phyloP scores from a whole-genome alignment of 2,888 invertebrate species.

The Mythimna pallens region DNA sequence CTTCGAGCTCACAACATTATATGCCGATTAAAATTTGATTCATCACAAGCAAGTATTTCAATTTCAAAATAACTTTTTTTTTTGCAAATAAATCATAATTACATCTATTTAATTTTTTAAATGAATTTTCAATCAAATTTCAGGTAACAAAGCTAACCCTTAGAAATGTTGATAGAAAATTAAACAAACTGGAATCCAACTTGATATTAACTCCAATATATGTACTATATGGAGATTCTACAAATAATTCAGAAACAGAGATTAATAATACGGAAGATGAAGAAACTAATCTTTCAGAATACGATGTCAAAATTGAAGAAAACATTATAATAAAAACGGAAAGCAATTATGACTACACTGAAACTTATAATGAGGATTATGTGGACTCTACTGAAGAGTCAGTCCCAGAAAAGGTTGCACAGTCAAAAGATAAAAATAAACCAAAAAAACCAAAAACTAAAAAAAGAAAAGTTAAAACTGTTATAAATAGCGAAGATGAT shows the following conservation, averaged over 20 bases:
- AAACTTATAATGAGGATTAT: slow-evolving; percentile 25
- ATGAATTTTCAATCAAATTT: slow-evolving; percentile 4
- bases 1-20: slow-evolving; percentile 62
- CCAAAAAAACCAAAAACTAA: slow-evolving; percentile 35
- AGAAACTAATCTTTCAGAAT: slow-evolving; percentile 35
- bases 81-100: not conserved
- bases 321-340: slow-evolving; percentile 20
- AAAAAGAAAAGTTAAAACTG: slow-evolving; percentile 43
- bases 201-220: slow-evolving; percentile 32
- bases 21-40: slow-evolving; percentile 34
- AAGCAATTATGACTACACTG: slow-evolving; percentile 21
- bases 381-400: slow-evolving; percentile 36
- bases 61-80: not conserved
- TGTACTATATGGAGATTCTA: slow-evolving; percentile 15
- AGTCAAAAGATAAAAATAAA: slow-evolving; percentile 35
- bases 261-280: slow-evolving; percentile 12
- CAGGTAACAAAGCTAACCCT: slow-evolving; percentile 59
- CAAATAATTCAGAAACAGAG: slow-evolving; percentile 8
- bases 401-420: not conserved
- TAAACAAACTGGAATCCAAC: slow-evolving; percentile 61
- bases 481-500: slow-evolving; percentile 44
- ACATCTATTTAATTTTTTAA: not conserved
- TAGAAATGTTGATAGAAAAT: slow-evolving; percentile 62
- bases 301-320: slow-evolving; percentile 51
- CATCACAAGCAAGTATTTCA: slow-evolving; percentile 49